A percentile compares a stretch with the other conserved stretches of the same genome.
These are phyloP conservation scores for Sarcoramphus papa DNA, from an alignment of 2,797 vertebrate genomes.

Conservation along the genomic window DNA sequence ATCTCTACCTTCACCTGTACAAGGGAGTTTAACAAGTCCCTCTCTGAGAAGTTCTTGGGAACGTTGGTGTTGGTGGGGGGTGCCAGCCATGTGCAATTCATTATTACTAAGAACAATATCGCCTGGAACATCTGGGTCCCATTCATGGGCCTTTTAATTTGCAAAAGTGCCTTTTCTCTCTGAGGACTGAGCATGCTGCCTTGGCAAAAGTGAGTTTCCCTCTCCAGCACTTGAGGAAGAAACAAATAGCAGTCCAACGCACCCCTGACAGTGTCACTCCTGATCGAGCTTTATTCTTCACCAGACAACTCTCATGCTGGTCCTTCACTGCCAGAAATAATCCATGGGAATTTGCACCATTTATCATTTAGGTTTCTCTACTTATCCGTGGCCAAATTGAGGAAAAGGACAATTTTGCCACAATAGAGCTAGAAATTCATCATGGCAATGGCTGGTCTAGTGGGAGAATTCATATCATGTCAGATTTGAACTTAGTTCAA, in stretches of 20 bases:
- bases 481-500: background rate
- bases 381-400: background rate
- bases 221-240: background rate
- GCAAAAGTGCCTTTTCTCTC: background rate
- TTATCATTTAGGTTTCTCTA: background rate
- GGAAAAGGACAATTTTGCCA: background rate
- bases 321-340: background rate
- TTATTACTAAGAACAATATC: background rate
- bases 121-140: conserved; percentile 6
- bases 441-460: background rate
- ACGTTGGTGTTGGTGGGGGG: accelerated
- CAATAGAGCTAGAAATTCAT: background rate
- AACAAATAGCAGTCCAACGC: background rate
- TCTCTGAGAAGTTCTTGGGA: background rate
- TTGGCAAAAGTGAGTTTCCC: background rate
- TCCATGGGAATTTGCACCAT: background rate
- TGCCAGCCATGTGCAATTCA: background rate
- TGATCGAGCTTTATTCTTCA: background rate
- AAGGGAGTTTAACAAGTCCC: background rate
- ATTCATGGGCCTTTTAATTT: background rate
- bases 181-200: background rate
- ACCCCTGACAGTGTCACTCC: background rate
- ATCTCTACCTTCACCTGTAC: background rate
- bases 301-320: background rate
- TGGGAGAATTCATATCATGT: background rate